Conservation (phyloP, 2,888 invertebrate species). For the Calephelis perditalis region DNA sequence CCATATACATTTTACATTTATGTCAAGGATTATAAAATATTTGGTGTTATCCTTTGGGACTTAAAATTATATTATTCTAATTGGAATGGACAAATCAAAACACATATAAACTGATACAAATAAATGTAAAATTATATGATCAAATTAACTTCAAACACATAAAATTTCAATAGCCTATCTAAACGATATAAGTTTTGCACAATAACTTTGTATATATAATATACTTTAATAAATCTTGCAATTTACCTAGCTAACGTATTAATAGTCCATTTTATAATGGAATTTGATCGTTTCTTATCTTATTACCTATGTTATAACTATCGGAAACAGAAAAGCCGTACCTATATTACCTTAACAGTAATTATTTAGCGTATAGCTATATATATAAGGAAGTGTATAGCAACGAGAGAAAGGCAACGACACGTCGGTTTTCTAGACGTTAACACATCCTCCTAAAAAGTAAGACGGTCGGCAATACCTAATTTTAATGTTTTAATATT, state of each 20-base stretch:
- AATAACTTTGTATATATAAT: slow-evolving; percentile 56
- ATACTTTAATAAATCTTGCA: slow-evolving; percentile 58
- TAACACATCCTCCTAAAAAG: slow-evolving; percentile 27
- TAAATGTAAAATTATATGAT: slow-evolving; percentile 30
- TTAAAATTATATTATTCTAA: slow-evolving; percentile 48
- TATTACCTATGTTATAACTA: slow-evolving; percentile 38
- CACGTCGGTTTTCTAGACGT: slow-evolving; percentile 32
- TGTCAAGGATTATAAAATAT: slow-evolving; percentile 47
- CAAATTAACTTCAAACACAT: slow-evolving; percentile 35
- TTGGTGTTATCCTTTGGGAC: slow-evolving; percentile 61
- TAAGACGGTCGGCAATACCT: slow-evolving; percentile 33
- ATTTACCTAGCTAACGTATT: slow-evolving; percentile 59
- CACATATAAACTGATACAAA: slow-evolving; percentile 28
- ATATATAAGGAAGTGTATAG: slow-evolving; percentile 56
- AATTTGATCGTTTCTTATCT: slow-evolving; percentile 30
- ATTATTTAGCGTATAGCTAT: slow-evolving; percentile 40
- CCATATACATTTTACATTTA: slow-evolving; percentile 42
- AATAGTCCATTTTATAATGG: slow-evolving; percentile 49
- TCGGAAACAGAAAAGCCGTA: slow-evolving; percentile 48
- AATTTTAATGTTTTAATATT: slow-evolving; percentile 30
- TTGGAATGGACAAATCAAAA: slow-evolving; percentile 41
- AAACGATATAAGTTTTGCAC: slow-evolving; percentile 52
- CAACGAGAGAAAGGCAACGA: slow-evolving; percentile 57
- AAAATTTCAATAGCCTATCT: slow-evolving; percentile 65
- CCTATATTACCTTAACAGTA: slow-evolving; percentile 33